Percentiles rank a stretch among this genome's conserved stretches.
Evolutionary conservation across 2,797 vertebrate genomes (phyloP).

Genomic region (Artibeus jamaicensis): DNA sequence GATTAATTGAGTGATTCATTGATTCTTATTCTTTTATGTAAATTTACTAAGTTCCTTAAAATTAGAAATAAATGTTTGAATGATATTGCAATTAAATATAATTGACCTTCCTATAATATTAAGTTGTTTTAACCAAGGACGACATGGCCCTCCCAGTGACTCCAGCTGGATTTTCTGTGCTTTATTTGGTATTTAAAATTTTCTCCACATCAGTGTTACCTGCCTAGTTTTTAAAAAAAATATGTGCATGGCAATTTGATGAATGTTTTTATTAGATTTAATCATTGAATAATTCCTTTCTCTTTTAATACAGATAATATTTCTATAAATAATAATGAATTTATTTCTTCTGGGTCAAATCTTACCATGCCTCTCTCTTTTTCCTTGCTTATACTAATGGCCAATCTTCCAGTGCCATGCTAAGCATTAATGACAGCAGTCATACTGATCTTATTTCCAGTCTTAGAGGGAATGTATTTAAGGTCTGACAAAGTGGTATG

Average conservation of each 20-base stretch:
- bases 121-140: neutral
- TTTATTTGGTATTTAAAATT: neutral
- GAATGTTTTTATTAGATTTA: neutral
- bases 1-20: neutral
- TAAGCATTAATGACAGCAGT: neutral
- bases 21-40: neutral
- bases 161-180: neutral
- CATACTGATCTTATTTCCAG: neutral
- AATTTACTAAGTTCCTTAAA: neutral
- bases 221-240: neutral
- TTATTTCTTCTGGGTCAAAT: neutral
- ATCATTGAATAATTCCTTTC: neutral
- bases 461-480: neutral
- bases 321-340: neutral
- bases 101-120: neutral
- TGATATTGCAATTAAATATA: neutral
- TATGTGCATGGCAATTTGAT: neutral
- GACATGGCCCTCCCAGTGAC: neutral
- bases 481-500: neutral
- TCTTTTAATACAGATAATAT: neutral
- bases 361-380: neutral
- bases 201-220: neutral
- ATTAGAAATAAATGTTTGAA: neutral
- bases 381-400: neutral
- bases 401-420: neutral